phyloP scores from a whole-genome alignment of 2,888 invertebrate species.

The Machimus atricapillus region DNA sequence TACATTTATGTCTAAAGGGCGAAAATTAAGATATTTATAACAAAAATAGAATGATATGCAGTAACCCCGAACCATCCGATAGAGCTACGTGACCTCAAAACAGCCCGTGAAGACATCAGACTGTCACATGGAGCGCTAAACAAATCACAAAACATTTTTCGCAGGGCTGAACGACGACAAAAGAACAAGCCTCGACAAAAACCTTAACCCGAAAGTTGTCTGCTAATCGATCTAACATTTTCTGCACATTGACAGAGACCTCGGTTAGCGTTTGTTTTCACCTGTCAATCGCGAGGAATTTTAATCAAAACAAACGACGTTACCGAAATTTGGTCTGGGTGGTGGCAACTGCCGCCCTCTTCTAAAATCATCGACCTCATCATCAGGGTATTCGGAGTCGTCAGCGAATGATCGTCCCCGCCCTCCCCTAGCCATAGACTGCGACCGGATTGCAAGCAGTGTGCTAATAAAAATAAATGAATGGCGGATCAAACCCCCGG shows the following conservation, averaged over 20 bases:
- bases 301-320: constrained; percentile 34
- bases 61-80: not conserved
- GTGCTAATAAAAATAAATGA: constrained; percentile 35
- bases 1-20: not conserved
- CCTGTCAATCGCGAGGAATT: constrained; percentile 25
- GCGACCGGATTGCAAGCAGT: not conserved
- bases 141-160: not conserved
- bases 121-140: not conserved
- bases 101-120: not conserved
- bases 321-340: constrained; percentile 15
- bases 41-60: not conserved
- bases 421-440: not conserved
- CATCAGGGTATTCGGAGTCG: not conserved
- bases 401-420: not conserved
- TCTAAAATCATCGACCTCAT: not conserved
- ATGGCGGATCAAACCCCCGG: constrained; percentile 14
- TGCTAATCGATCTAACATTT: constrained; percentile 31
- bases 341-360: not conserved
- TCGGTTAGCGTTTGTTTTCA: constrained; percentile 35
- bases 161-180: not conserved
- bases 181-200: not conserved
- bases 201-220: not conserved
- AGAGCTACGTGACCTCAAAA: not conserved
- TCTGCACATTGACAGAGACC: constrained; percentile 4
- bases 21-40: not conserved